Evolutionary conservation across 2,888 invertebrate species (phyloP).

Genomic region (Apodemia duryi): DNA sequence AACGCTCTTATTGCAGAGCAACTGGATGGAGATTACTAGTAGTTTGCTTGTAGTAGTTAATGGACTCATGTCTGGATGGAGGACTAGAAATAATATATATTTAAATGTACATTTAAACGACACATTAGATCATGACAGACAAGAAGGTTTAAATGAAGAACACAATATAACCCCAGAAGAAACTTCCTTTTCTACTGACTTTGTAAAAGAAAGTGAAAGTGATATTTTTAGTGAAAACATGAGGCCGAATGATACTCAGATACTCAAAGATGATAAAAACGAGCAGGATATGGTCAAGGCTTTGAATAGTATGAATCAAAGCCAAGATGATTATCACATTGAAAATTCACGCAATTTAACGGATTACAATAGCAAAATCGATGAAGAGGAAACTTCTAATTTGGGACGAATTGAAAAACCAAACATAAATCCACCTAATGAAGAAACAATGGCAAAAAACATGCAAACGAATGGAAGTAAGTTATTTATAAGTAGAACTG

Average conservation of each 20-base stretch:
- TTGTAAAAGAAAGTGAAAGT: neutral
- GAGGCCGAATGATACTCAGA: neutral
- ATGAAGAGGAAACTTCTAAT: slow-evolving; percentile 8
- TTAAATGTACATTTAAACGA: neutral
- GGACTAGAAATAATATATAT: neutral
- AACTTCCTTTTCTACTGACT: neutral
- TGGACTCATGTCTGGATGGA: too few relatives aligned
- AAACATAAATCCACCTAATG: neutral
- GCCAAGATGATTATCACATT: slow-evolving; percentile 7
- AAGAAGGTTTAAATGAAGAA: neutral
- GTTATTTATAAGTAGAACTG: slow-evolving; percentile 11
- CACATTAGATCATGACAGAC: neutral
- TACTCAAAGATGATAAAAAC: neutral
- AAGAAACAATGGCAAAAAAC: slow-evolving; percentile 1
- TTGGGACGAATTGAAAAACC: slow-evolving; percentile 10
- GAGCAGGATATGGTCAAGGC: slow-evolving; percentile 4
- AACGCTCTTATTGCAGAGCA: too few relatives aligned
- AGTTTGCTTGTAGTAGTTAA: too few relatives aligned
- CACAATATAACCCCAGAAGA: neutral
- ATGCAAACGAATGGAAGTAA: neutral
- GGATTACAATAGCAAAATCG: slow-evolving; percentile 13
- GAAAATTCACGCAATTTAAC: slow-evolving; percentile 2
- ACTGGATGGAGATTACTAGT: too few relatives aligned
- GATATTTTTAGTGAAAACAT: neutral
- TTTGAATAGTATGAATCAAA: neutral